These are phyloP conservation scores for Acipenser ruthenus DNA, from an alignment of 2,797 vertebrate species.

Conservation along the genomic window DNA sequence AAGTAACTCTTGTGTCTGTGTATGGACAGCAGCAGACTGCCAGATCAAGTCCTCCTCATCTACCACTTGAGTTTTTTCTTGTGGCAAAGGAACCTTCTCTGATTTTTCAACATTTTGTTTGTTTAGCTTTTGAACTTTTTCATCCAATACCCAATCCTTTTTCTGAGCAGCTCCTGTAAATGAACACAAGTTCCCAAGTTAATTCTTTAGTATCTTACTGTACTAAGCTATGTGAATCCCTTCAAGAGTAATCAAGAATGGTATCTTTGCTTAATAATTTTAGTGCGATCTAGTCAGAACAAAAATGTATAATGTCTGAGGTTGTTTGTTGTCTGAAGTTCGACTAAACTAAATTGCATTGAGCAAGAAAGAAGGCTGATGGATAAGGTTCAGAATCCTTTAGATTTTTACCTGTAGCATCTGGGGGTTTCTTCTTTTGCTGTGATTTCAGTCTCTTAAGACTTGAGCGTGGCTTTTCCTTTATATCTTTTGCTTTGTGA, in stretches of 20 bases:
- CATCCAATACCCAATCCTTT: constrained; percentile 55
- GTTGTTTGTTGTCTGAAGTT: too few relatives aligned
- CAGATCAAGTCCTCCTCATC: not conserved
- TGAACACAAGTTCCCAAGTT: constrained; percentile 12
- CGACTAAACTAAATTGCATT: too few relatives aligned
- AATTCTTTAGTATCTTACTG: too few relatives aligned
- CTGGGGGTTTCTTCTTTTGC: constrained; percentile 63
- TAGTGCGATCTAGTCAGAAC: too few relatives aligned
- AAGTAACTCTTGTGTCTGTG: too few relatives aligned
- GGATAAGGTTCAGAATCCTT: too few relatives aligned
- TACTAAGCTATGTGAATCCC: too few relatives aligned
- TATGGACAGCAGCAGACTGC: too few relatives aligned
- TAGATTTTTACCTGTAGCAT: constrained; percentile 58
- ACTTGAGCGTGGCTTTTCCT: constrained; percentile 55
- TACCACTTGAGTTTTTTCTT: constrained; percentile 22
- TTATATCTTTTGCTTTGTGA: constrained; percentile 54
- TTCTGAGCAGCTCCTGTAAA: constrained; percentile 56
- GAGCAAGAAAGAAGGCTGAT: too few relatives aligned
- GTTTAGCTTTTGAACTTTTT: constrained; percentile 68
- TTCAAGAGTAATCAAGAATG: too few relatives aligned
- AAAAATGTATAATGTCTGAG: too few relatives aligned
- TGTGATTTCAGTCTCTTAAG: constrained; percentile 49
- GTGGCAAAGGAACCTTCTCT: constrained; percentile 23
- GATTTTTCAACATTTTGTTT: constrained; percentile 60
- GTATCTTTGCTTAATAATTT: too few relatives aligned